These are phyloP conservation scores for Drosophila seclusa DNA, from an alignment of 2,888 invertebrate species.

Conservation along the genomic window DNA sequence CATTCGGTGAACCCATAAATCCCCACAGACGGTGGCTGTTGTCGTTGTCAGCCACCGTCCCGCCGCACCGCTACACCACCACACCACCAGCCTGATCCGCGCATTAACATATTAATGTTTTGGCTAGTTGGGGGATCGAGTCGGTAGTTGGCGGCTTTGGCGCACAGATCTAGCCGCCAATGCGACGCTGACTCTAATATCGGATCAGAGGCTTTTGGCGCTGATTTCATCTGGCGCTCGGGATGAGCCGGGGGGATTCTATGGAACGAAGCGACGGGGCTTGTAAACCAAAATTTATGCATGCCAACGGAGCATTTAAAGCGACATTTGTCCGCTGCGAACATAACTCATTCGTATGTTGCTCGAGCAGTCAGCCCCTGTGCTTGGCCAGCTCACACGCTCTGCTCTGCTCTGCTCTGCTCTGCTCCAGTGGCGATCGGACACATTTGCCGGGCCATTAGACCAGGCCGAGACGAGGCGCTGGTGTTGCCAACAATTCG, in stretches of 20 bases:
- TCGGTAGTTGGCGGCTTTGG: conserved; percentile 56
- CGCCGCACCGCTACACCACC: not conserved
- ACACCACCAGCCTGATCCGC: conserved; percentile 51
- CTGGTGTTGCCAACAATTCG: conserved; percentile 67
- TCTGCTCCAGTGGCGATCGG: conserved; percentile 47
- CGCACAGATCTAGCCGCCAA: conserved; percentile 77
- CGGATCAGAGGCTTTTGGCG: conserved; percentile 56
- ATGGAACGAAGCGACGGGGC: conserved; percentile 48
- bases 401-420: conserved; percentile 29
- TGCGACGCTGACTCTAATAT: conserved; percentile 12
- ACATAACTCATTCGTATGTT: conserved; percentile 69
- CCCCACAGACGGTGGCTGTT: conserved; percentile 69
- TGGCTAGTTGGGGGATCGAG: conserved; percentile 59
- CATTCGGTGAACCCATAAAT: conserved; percentile 84
- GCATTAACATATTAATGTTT: conserved; percentile 83
- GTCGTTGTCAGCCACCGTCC: conserved; percentile 46
- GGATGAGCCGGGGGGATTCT: conserved; percentile 53
- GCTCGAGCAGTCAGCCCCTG: conserved; percentile 49
- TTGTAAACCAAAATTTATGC: conserved; percentile 79
- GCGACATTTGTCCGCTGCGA: conserved; percentile 71
- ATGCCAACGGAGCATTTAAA: conserved; percentile 69
- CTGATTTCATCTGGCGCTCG: conserved; percentile 72
- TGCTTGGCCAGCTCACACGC: conserved; percentile 28
- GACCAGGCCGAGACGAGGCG: conserved; percentile 39
- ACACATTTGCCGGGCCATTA: conserved; percentile 65